Conservation (phyloP, 2,113 vertebrate species). For the Nettapus auritus region DNA sequence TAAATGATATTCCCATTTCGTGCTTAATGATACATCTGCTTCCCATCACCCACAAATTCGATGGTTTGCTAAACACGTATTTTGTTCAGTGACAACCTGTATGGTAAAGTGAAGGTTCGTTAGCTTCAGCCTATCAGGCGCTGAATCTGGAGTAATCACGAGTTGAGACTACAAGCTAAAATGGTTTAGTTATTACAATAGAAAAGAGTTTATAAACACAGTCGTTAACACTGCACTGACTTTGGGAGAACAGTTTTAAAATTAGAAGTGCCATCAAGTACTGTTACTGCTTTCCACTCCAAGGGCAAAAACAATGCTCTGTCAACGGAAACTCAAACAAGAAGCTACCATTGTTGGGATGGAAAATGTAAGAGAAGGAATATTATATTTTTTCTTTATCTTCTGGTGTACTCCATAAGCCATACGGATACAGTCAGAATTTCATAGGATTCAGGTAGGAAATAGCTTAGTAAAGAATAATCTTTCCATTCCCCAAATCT, state of each 20-base stretch:
- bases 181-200: neutral
- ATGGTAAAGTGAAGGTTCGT: neutral
- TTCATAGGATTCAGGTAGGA: neutral
- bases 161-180: neutral
- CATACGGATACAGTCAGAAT: neutral
- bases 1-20: slow-evolving; percentile 50
- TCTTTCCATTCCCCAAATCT: neutral
- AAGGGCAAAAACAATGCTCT: neutral
- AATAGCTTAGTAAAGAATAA: neutral
- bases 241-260: neutral
- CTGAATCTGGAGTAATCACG: neutral
- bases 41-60: slow-evolving; percentile 15
- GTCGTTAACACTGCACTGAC: fast-evolving
- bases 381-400: neutral
- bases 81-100: slow-evolving; percentile 7
- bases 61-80: neutral
- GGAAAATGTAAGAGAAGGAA: neutral
- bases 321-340: neutral
- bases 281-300: neutral
- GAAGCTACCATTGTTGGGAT: neutral
- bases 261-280: neutral
- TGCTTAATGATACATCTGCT: slow-evolving; percentile 44
- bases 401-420: neutral
- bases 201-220: neutral
- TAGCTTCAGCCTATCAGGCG: neutral